Percentiles rank a stretch among this genome's conserved stretches.
These are phyloP conservation scores for Gymnoscopelus microlampas DNA, from an alignment of 2,797 vertebrate genomes.

Conservation along the genomic window DNA sequence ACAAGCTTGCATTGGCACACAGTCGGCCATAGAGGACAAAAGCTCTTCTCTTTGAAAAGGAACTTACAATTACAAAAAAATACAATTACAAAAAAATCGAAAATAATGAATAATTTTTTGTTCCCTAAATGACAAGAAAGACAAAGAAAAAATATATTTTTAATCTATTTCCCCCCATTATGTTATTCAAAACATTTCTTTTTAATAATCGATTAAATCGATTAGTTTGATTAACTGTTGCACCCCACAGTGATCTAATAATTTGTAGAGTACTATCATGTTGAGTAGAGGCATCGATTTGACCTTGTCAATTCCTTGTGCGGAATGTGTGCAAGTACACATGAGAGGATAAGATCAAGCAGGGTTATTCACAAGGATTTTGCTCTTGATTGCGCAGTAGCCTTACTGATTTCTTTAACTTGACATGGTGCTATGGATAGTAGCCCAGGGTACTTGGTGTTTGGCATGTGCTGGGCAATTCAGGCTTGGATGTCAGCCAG, in stretches of 20 bases:
- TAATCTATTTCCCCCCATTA: no score
- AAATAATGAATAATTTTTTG: no score
- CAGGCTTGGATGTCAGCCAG: constrained; percentile 23
- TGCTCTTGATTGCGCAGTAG: not conserved
- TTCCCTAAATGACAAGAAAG: no score
- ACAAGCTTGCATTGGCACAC: constrained; percentile 55
- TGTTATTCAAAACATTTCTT: no score
- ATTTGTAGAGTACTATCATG: no score
- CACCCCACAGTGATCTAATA: no score
- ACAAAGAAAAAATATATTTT: no score
- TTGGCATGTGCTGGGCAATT: not conserved
- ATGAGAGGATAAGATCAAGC: not conserved
- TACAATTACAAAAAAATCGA: no score
- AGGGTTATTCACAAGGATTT: not conserved
- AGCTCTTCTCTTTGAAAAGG: not conserved
- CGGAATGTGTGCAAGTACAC: not conserved
- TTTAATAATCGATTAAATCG: no score
- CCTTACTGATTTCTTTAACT: constrained; percentile 21
- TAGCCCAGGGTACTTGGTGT: not conserved
- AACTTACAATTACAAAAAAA: no score
- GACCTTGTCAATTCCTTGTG: not conserved
- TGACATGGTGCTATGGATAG: constrained; percentile 6
- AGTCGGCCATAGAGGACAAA: not conserved
- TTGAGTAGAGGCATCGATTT: no score
- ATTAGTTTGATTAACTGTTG: no score